Base-by-base conservation (phyloP, 2,113 vertebrate species). In the Axis porcinus region DNA sequence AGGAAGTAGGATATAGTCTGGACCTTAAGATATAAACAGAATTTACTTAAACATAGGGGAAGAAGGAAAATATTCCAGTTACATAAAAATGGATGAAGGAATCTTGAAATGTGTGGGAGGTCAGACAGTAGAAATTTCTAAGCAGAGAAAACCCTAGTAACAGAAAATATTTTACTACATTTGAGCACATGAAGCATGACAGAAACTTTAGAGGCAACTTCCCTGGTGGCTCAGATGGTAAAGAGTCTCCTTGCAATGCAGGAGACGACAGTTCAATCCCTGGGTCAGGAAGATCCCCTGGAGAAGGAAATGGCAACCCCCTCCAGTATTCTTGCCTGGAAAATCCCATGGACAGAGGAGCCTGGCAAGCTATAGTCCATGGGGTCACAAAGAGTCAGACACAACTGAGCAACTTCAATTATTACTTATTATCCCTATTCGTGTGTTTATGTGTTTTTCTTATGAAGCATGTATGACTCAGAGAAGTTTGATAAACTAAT, bases 31-130 rank as follows among this genome's bases (percentile, higher is more conserved):
- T 4, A 25, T 52, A 30, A 90, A 88, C 21, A 64, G 0, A 15
- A 84, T 94, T 87, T 92, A 64, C 83, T 83, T 94, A 91, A 91
- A 93, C 13, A 92, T 0, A 76, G 54, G 13, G 43, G 28, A 55
- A 90, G 9, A 95, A 50, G 17, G 78, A 91, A 91, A 91, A 30
- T 30, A 94, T 93, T 91, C 33, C 52, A 85, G 64, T 47, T 91
- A 76, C 36, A 89, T 6, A 43, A 43, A 90, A 95, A 64, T 89
- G 8, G 21, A 47, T 23, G 17, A 47, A 17, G 58, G 45, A 84
- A 58, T 84, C 52, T n/a, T 82, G 10, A 85, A 40, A 9, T 85
- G 16, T 47, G 55, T 76, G 19, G 30, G 5, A 88, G 25, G 13
- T 70, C 79, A 74, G 36, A 25, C 50, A 40, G 25, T 15, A 92